Percentiles rank a stretch among this genome's conserved stretches.
These are phyloP conservation scores for Seira sanloemensis DNA, from an alignment of 2,888 invertebrate genomes.

Conservation along the genomic window DNA sequence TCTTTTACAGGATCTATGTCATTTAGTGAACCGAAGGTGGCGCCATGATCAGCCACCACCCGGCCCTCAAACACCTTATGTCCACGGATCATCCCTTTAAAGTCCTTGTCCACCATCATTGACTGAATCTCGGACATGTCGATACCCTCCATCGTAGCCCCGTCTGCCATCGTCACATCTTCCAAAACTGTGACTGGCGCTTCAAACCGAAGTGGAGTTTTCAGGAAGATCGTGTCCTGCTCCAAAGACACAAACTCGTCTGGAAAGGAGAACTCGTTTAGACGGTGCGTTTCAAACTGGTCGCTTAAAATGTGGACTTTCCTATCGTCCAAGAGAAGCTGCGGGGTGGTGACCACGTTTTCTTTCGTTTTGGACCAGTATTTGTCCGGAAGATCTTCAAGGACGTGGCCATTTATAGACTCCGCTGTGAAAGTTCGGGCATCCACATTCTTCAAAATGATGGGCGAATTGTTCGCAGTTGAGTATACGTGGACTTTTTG, in stretches of 20 bases:
- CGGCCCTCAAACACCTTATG: constrained; percentile 46
- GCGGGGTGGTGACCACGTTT: constrained; percentile 32
- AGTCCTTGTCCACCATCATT: constrained; percentile 46
- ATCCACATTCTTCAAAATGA: constrained; percentile 14
- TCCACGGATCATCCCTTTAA: constrained; percentile 48
- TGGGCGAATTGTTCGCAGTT: constrained; percentile 19
- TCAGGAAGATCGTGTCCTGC: not conserved
- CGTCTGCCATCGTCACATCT: constrained; percentile 44
- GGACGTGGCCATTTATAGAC: constrained; percentile 27
- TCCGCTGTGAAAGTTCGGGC: constrained; percentile 6
- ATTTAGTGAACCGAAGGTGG: constrained; percentile 43
- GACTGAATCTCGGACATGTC: constrained; percentile 52
- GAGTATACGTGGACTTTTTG: constrained; percentile 59
- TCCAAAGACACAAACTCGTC: constrained; percentile 49
- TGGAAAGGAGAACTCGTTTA: constrained; percentile 47
- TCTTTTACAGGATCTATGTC: constrained; percentile 47
- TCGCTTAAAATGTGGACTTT: constrained; percentile 22
- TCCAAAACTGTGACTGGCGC: constrained; percentile 33
- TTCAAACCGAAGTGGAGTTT: constrained; percentile 25
- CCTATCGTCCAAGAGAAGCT: constrained; percentile 44
- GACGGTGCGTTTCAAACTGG: constrained; percentile 43
- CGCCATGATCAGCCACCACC: constrained; percentile 37
- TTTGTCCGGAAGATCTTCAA: constrained; percentile 40
- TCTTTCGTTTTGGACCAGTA: constrained; percentile 55
- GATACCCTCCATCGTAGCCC: constrained; percentile 44